Evolutionary conservation across 2,797 vertebrate species (phyloP), one percentile per base, ranked within the genome.

Genomic region (Cyclopterus lumpus): DNA sequence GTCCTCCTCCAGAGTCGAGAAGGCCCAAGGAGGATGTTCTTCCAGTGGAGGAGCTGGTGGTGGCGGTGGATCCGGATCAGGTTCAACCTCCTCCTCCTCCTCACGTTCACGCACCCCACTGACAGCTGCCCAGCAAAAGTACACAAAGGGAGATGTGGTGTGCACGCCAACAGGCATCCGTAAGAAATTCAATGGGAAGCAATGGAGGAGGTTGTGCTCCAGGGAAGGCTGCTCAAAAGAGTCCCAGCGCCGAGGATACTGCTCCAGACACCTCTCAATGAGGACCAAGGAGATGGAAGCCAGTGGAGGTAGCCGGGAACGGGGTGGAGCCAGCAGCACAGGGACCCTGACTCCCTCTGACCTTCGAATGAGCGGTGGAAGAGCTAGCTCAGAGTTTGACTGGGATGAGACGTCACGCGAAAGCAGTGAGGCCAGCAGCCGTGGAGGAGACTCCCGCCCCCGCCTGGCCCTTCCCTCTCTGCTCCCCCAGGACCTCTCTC

Each of bases 261-360:
- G 97, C 85, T 98, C 97, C 0, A 95, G 97, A 32, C 97, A 98
- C 88, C 94, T 98, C 55, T 98, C 97, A n/a, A 97, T 98, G 97
- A 93, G 97, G 80, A 98, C 95, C 91, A 99, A 99, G 88, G 97
- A 99, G 90, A 97, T 99, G 96, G 97, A 99, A 79, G 96, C 96
- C 51, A 90, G 96, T 70, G 86, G 94, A 67, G 90, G 96, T 1
- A 73, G 86, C 12, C 61, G 96, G 83, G 97, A 97, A 88, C 0
- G 97, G 74, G 93, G 94, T 0, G 94, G 95, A 10, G 94, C 95
- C 46, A 96, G 97, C 77, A 97, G 97, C n/a, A 97, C 97, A 0
- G 96, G 96, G 57, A 97, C 96, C 60, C 94, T 97, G 1, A 97
- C 96, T 1, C 97, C 97, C 0, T 96, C 96, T 2, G 97, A 97